Evolutionary conservation across 2,888 invertebrate genomes (phyloP).

Genomic region (Acleris cristana): DNA sequence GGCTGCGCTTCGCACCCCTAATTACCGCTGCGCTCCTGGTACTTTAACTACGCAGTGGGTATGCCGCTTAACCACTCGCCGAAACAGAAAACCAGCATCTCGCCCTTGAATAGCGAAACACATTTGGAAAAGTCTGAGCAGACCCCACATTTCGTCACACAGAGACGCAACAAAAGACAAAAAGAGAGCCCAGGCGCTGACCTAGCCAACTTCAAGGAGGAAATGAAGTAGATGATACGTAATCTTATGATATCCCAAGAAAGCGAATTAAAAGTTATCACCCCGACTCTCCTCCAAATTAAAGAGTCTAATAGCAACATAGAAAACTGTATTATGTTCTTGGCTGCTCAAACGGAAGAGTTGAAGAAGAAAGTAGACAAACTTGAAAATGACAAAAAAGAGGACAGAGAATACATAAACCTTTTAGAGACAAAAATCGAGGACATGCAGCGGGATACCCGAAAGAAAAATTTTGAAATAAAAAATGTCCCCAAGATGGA

Average conservation of each 20-base stretch:
- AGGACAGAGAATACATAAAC: slow-evolving; percentile 33
- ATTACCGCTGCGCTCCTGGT: no score
- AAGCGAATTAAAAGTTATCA: slow-evolving; percentile 27
- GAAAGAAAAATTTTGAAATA: slow-evolving; percentile 38
- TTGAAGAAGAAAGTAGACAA: slow-evolving; percentile 29
- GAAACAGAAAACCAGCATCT: no score
- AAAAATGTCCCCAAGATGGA: slow-evolving; percentile 39
- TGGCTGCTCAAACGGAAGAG: slow-evolving; percentile 35
- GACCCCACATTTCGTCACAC: slow-evolving; percentile 1
- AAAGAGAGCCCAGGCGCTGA: slow-evolving; percentile 6
- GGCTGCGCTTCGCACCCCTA: no score
- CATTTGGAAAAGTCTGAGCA: no score
- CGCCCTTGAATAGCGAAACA: no score
- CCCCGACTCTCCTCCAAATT: slow-evolving; percentile 25
- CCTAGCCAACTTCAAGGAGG: slow-evolving; percentile 29
- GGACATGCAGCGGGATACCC: slow-evolving; percentile 29
- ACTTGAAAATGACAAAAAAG: slow-evolving; percentile 16
- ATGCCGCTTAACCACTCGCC: no score
- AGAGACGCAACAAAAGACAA: background rate
- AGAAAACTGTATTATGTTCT: slow-evolving; percentile 35
- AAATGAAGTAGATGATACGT: slow-evolving; percentile 28
- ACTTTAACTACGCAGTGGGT: no score
- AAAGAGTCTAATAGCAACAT: slow-evolving; percentile 35
- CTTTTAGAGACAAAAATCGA: slow-evolving; percentile 38
- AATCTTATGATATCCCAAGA: slow-evolving; percentile 5